Evolutionary conservation across 2,797 vertebrate species (phyloP).

Genomic region (Chrosomus eos): DNA sequence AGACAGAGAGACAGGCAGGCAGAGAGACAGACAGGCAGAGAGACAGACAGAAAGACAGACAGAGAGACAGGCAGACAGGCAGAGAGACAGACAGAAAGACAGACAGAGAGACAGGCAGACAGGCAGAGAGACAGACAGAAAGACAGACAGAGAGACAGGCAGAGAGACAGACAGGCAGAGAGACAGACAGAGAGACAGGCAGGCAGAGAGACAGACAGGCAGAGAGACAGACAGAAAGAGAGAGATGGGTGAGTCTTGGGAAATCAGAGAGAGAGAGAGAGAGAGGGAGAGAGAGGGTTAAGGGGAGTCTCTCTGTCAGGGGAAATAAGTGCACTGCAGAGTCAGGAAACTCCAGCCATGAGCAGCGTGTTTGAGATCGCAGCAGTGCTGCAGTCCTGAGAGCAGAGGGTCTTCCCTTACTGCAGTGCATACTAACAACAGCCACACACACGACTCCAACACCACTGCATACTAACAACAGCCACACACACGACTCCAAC

Average conservation of each 20-base stretch:
- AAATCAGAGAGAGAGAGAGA: constrained; percentile 24
- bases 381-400: constrained; percentile 3
- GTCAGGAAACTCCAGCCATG: constrained; percentile 57
- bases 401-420: constrained; percentile 20
- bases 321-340: constrained; percentile 59
- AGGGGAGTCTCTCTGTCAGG: constrained; percentile 36
- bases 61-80: constrained; percentile 70
- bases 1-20: constrained; percentile 67
- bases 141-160: background rate
- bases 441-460: background rate
- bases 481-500: too few species aligned
- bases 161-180: constrained; percentile 64
- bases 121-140: constrained; percentile 62
- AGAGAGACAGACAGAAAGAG: constrained; percentile 28
- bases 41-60: constrained; percentile 50
- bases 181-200: constrained; percentile 69
- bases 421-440: constrained; percentile 33
- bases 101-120: constrained; percentile 59
- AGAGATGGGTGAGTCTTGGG: constrained; percentile 1
- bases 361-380: constrained; percentile 33
- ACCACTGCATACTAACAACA: too few species aligned
- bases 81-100: constrained; percentile 63
- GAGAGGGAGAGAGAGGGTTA: constrained; percentile 19
- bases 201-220: constrained; percentile 42
- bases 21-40: constrained; percentile 43